Conservation (phyloP, 2,113 vertebrate species). For the Crotophaga sulcirostris region DNA sequence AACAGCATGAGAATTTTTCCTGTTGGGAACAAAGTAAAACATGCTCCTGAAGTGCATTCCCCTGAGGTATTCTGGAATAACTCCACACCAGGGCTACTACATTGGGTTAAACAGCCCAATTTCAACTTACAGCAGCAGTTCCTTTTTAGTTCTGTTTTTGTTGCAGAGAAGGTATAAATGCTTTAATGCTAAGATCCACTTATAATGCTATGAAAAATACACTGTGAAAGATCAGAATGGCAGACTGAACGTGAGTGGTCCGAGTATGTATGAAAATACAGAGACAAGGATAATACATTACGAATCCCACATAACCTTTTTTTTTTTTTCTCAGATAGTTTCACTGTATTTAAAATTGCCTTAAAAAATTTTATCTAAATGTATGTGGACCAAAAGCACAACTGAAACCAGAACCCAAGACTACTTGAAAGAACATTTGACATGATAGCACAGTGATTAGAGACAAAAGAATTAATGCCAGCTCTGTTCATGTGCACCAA, state of each 20-base stretch:
- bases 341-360: background rate
- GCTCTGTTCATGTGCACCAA: background rate
- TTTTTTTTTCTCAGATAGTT: background rate
- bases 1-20: constrained; percentile 31
- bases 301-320: background rate
- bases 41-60: background rate
- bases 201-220: background rate
- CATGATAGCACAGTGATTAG: background rate
- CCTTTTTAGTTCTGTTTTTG: constrained; percentile 31
- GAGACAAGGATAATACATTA: background rate
- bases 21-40: constrained; percentile 24
- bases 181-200: constrained; percentile 73
- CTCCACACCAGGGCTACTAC: background rate
- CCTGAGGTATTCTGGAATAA: constrained; percentile 37
- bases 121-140: background rate
- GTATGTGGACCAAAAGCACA: background rate
- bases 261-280: background rate
- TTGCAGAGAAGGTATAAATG: background rate
- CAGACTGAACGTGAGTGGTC: background rate
- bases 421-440: background rate
- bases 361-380: background rate
- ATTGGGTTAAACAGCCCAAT: constrained; percentile 41
- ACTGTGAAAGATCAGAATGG: background rate
- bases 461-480: background rate
- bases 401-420: background rate